Percentiles rank a stretch among this genome's conserved stretches.
Conservation (phyloP, 2,888 invertebrate genomes). For the Leucoptera coffeella region DNA sequence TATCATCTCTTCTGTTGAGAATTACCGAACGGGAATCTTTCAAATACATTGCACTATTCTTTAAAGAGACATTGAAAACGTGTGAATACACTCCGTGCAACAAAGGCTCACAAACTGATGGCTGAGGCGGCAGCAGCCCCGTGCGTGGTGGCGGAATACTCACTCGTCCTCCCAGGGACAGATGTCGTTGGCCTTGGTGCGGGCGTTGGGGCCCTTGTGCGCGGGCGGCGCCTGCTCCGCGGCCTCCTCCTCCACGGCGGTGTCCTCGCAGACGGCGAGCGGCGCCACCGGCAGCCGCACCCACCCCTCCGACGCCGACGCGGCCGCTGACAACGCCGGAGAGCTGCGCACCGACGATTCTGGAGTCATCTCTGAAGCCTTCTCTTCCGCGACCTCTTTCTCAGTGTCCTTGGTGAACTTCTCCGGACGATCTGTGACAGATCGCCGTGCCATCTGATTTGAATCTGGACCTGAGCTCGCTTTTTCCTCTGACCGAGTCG, state of each 20-base stretch:
- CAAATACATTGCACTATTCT: too few relatives aligned
- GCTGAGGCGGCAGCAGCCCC: not conserved
- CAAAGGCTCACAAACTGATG: not conserved
- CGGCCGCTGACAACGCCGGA: slow-evolving; percentile 41
- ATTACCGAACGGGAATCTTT: too few relatives aligned
- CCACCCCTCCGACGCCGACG: slow-evolving; percentile 7
- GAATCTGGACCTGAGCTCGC: slow-evolving; percentile 17
- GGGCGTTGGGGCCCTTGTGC: slow-evolving; percentile 22
- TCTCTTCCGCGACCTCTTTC: slow-evolving; percentile 45
- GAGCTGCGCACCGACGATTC: slow-evolving; percentile 50
- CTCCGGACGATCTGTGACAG: slow-evolving; percentile 10
- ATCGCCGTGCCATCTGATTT: slow-evolving; percentile 15
- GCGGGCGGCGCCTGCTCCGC: not conserved
- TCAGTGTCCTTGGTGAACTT: slow-evolving; percentile 12
- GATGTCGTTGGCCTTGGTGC: slow-evolving; percentile 81
- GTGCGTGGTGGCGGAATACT: slow-evolving; percentile 43
- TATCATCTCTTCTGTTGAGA: too few relatives aligned
- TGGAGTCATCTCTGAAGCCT: slow-evolving; percentile 37
- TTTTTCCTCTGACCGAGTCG: slow-evolving; percentile 19
- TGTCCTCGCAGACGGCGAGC: slow-evolving; percentile 63
- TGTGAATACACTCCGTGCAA: not conserved
- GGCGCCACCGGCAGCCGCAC: slow-evolving; percentile 51
- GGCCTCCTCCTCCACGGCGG: slow-evolving; percentile 56
- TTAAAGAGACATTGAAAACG: too few relatives aligned
- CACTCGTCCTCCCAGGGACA: slow-evolving; percentile 96